Evolutionary conservation across 35 echinoderm and acorn worm species (phyloP).

Genomic region (Lytechinus pictus): DNA sequence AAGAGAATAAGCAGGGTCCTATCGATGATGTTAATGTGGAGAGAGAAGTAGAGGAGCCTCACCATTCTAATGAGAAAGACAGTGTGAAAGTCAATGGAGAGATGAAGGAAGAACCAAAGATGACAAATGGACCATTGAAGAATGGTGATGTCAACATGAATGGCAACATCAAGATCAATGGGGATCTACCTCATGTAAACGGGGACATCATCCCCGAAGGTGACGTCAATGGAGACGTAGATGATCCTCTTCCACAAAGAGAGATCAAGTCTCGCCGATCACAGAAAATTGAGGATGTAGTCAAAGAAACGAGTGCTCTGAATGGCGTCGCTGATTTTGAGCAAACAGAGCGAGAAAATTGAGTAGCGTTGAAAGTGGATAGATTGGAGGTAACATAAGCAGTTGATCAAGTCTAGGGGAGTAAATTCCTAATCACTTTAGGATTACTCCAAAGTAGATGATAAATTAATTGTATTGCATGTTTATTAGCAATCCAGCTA

Average conservation of each 20-base stretch:
- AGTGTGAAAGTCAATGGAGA: background rate
- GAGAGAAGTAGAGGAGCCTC: background rate
- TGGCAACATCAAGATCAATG: slow-evolving; percentile 16
- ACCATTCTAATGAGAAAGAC: background rate
- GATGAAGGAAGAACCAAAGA: slow-evolving; percentile 24
- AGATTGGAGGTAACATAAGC: background rate
- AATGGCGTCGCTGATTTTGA: slow-evolving; percentile 13
- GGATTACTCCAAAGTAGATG: background rate
- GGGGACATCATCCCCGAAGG: background rate
- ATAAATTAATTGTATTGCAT: background rate
- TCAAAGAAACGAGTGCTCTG: slow-evolving; percentile 22
- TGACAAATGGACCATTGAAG: slow-evolving; percentile 20
- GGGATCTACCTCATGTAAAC: slow-evolving; percentile 16
- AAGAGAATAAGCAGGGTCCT: background rate
- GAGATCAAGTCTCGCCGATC: slow-evolving; percentile 28
- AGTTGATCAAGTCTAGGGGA: background rate
- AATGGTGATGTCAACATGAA: slow-evolving; percentile 10
- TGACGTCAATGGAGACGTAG: background rate
- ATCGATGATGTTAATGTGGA: background rate
- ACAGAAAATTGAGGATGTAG: slow-evolving; percentile 18
- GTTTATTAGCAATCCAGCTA: background rate
- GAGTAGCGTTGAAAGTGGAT: background rate
- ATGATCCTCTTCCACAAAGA: background rate
- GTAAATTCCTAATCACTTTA: background rate
- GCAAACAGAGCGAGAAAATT: slow-evolving; percentile 19